Base-by-base conservation (phyloP, 2,113 vertebrate genomes). In the Malurus melanocephalus region DNA sequence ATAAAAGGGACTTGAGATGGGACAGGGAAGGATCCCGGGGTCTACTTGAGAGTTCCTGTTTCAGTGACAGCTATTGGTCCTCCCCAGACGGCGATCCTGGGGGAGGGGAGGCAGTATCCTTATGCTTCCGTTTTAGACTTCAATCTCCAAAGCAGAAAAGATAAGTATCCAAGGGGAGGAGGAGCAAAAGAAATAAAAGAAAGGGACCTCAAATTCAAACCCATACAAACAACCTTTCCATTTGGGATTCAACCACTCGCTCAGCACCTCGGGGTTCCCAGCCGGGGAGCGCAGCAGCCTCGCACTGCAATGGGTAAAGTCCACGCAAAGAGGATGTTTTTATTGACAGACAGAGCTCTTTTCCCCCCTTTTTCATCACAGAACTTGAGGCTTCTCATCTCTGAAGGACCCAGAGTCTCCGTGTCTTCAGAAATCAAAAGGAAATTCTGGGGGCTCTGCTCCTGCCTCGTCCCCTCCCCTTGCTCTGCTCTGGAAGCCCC, bases 351-450 rank as follows among this genome's bases (percentile, higher is more conserved):
- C 59, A 82, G 66, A 89, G 83, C 77, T 80, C 86, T 80, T 68
- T 68, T 17, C 16, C 51, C 84, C 93, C 75, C 42, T 81, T 88
- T 81, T 75, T 75, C 80, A 22, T 56, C 76, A 93, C 88, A 89
- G 73, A 91, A 80, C 76, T 87, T 20, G 80, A 95, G 78, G 90
- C 85, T 92, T 91, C 94, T 92, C 76, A 18, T 93, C 93, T 93
- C 88, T 73, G 80, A 90, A 89, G 80, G 79, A 78, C 71, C 66
- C 38, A 65, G 84, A 59, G 90, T 62, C 80, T 92, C 68, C 13
- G 4, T 22, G 61, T 84, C 85, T 88, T 87, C 66, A 52, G 71
- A 89, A 92, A 67, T 66, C 86, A 93, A 87, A 85, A 62, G 75
- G 48, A 71, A 75, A 80, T 78, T 52, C 62, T 56, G 66, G 89